Conservation (phyloP, 2,888 invertebrate genomes). For the Autographa pulchrina region DNA sequence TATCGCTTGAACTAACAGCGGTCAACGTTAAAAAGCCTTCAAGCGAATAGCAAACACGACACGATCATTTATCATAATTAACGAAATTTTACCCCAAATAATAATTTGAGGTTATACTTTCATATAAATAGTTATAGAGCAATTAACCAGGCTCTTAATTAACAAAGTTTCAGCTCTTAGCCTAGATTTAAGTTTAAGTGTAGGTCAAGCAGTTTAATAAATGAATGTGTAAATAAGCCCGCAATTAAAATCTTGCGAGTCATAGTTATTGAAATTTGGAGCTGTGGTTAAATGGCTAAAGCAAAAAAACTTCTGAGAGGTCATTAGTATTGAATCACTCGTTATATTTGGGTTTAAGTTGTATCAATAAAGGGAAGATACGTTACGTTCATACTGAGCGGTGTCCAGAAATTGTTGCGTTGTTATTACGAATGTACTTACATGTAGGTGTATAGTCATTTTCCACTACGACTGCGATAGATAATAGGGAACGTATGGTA, state of each 20-base stretch:
- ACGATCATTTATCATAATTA: slow-evolving; percentile 6
- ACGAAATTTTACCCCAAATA: slow-evolving; percentile 22
- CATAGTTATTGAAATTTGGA: neutral
- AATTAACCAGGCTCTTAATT: slow-evolving; percentile 59
- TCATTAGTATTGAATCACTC: neutral
- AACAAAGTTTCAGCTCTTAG: slow-evolving; percentile 59
- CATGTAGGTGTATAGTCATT: too few relatives aligned
- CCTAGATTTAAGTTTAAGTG: slow-evolving; percentile 52
- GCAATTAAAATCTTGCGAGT: slow-evolving; percentile 2
- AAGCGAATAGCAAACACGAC: neutral
- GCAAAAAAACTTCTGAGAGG: neutral
- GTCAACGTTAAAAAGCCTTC: slow-evolving; percentile 1
- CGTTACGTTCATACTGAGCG: too few relatives aligned
- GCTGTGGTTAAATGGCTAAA: neutral
- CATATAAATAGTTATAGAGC: slow-evolving; percentile 40
- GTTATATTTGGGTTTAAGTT: too few relatives aligned
- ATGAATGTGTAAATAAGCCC: slow-evolving; percentile 41
- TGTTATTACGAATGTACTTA: too few relatives aligned
- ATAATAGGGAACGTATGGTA: too few relatives aligned
- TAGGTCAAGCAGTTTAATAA: slow-evolving; percentile 47
- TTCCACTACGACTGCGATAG: too few relatives aligned
- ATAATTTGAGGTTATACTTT: slow-evolving; percentile 36
- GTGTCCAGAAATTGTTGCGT: too few relatives aligned
- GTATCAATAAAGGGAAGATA: too few relatives aligned
- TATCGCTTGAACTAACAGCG: neutral